These are phyloP conservation scores for Macaria liturata DNA, from an alignment of 2,888 invertebrate genomes.

Conservation along the genomic window DNA sequence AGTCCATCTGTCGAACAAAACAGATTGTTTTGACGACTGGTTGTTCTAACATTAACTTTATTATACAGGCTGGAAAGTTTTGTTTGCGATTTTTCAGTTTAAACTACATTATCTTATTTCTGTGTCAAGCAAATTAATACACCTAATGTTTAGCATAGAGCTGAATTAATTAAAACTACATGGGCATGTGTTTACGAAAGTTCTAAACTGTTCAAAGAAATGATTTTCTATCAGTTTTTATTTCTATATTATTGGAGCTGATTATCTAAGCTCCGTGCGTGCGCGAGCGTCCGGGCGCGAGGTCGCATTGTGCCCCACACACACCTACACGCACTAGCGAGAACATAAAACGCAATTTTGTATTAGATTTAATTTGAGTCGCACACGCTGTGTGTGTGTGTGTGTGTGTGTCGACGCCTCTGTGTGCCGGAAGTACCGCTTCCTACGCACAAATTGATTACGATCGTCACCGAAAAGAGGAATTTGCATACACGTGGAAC, in stretches of 20 bases:
- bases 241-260: slow-evolving; percentile 28
- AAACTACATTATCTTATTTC: too few relatives aligned
- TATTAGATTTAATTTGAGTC: slow-evolving; percentile 83
- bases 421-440: slow-evolving; percentile 62
- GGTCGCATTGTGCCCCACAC: slow-evolving; percentile 76
- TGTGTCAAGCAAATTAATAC: too few relatives aligned
- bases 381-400: slow-evolving; percentile 49
- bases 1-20: too few relatives aligned
- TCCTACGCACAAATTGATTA: slow-evolving; percentile 82
- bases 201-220: too few relatives aligned
- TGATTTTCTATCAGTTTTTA: neutral
- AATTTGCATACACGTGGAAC: slow-evolving; percentile 76
- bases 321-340: slow-evolving; percentile 74
- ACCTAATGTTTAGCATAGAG: too few relatives aligned
- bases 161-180: too few relatives aligned
- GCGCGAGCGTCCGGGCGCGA: slow-evolving; percentile 64
- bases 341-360: slow-evolving; percentile 83
- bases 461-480: slow-evolving; percentile 77
- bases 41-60: too few relatives aligned
- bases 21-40: too few relatives aligned
- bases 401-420: slow-evolving; percentile 46
- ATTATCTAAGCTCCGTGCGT: slow-evolving; percentile 40
- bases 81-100: too few relatives aligned
- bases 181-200: too few relatives aligned
- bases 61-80: too few relatives aligned